These are phyloP conservation scores for Craseonycteris thonglongyai DNA, from an alignment of 2,113 vertebrate species.

Conservation along the genomic window DNA sequence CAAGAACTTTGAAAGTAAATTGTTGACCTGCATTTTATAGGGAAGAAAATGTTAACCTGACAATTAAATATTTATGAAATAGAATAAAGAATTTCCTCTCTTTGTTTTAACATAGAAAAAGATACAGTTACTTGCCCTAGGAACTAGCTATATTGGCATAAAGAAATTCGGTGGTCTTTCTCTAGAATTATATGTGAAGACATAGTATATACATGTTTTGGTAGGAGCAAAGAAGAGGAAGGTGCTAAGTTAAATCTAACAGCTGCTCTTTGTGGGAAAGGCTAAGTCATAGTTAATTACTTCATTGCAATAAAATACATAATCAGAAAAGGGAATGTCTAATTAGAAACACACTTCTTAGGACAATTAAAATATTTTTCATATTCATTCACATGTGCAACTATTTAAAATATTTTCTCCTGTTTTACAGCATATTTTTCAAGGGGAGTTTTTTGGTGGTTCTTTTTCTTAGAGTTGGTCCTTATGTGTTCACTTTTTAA, in stretches of 20 bases:
- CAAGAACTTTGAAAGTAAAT: background rate
- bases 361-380: conserved; percentile 36
- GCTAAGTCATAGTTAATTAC: conserved; percentile 17
- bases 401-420: conserved; percentile 37
- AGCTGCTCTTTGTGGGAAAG: conserved; percentile 16
- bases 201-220: background rate
- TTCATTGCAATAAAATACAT: conserved; percentile 33
- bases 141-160: background rate
- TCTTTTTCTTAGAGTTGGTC: background rate
- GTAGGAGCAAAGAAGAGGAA: background rate
- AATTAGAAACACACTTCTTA: conserved; percentile 34
- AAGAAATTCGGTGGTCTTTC: background rate
- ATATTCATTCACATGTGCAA: conserved; percentile 32
- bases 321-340: conserved; percentile 12
- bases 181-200: background rate
- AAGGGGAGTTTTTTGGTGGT: background rate
- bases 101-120: conserved; percentile 11
- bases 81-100: background rate
- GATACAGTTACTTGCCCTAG: background rate
- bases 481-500: conserved; percentile 1
- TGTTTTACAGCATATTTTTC: conserved; percentile 15
- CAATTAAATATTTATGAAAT: conserved; percentile 34
- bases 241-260: background rate
- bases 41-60: conserved; percentile 17
- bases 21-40: conserved; percentile 17